A percentile compares a stretch with the other conserved stretches of the same genome.
phyloP scores from a whole-genome alignment of 2,113 vertebrate genomes.

The Nettapus auritus region DNA sequence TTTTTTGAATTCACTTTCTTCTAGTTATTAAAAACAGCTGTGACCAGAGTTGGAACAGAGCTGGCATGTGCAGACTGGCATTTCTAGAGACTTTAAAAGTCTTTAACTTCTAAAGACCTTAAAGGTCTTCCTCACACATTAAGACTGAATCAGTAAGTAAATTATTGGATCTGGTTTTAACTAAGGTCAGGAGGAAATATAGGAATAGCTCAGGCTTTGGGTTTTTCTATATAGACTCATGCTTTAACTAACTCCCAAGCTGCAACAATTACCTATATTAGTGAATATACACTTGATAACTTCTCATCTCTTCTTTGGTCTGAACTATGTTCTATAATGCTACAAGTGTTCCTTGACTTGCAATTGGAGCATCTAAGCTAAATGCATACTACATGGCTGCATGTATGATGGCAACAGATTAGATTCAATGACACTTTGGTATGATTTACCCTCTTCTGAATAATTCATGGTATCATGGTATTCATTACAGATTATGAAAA shows the following conservation, averaged over 20 bases:
- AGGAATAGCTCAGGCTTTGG: background rate
- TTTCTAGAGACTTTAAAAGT: background rate
- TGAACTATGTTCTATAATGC: background rate
- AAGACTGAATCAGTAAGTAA: background rate
- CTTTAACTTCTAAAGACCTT: background rate
- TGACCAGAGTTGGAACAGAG: background rate
- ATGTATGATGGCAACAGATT: background rate
- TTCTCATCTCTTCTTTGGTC: background rate
- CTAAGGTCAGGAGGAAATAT: background rate
- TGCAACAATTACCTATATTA: background rate
- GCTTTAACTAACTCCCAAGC: background rate
- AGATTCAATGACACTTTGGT: background rate
- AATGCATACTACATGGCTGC: background rate
- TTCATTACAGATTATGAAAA: background rate
- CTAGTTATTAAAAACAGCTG: background rate
- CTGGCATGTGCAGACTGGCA: background rate
- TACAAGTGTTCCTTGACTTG: background rate
- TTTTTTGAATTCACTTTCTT: background rate
- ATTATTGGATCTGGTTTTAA: background rate
- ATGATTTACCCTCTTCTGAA: background rate
- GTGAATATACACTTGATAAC: background rate
- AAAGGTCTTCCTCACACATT: background rate
- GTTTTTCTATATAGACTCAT: background rate
- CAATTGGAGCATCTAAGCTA: background rate
- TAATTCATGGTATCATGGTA: background rate